A percentile compares a stretch with the other conserved stretches of the same genome.
Conservation (phyloP, 2,888 invertebrate species). For the Cephus pulcher region DNA sequence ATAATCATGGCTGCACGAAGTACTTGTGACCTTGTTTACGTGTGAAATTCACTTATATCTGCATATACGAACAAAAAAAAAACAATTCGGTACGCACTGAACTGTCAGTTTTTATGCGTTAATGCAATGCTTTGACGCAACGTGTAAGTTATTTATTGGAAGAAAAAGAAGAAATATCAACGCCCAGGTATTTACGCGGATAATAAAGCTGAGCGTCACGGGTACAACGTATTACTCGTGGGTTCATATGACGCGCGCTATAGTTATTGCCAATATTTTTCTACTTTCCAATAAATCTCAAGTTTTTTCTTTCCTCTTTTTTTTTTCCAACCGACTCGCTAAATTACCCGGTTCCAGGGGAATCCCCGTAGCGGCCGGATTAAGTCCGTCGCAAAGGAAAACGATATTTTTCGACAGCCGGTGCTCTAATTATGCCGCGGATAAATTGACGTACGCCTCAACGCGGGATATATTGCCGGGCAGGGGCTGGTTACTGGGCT, state of each 20-base stretch:
- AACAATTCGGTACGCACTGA: background rate
- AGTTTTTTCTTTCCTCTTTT: slow-evolving; percentile 13
- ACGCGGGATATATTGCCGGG: no score
- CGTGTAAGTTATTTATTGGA: no score
- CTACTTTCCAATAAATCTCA: slow-evolving; percentile 17
- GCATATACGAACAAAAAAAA: background rate
- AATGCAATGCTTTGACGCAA: background rate
- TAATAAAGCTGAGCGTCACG: slow-evolving; percentile 10
- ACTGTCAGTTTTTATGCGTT: background rate
- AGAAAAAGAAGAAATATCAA: no score
- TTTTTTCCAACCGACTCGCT: background rate
- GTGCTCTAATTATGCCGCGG: background rate
- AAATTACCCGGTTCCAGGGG: background rate
- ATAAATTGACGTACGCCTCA: background rate
- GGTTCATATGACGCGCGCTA: slow-evolving; percentile 12
- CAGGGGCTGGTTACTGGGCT: background rate
- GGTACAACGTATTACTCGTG: slow-evolving; percentile 13
- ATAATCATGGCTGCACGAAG: background rate
- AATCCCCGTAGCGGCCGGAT: background rate
- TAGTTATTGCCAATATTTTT: slow-evolving; percentile 28
- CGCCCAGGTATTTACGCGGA: background rate
- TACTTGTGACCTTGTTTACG: background rate
- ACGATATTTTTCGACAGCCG: background rate
- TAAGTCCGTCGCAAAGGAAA: background rate
- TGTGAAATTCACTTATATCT: background rate